Base-by-base conservation (phyloP, 1,140 invertebrate genomes). In the Arctopsyche grandis region DNA sequence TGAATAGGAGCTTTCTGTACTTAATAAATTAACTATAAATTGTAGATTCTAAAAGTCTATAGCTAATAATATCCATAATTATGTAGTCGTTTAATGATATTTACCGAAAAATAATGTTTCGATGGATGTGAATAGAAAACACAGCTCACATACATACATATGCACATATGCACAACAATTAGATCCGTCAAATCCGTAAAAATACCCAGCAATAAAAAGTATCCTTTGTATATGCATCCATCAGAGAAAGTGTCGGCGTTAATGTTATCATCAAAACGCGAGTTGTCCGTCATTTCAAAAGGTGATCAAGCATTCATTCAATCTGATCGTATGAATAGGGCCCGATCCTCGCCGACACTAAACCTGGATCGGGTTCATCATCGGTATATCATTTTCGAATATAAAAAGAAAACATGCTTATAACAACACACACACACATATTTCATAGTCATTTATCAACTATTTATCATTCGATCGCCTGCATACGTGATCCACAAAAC, bases 391-490 rank as follows among this genome's bases (percentile, higher is more conserved):
- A 79, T 79, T 75, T 60, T 60, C 16, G 56, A 60, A 60, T 60
- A 58, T 71, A 79, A 73, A 46, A 63, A 22, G 46, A 56, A 60
- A 71, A 60, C 21, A 79, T 44, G 71, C 77, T 73, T 79, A 63
- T 43, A 78, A 58, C 63, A 78, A 70, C 46, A 78, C 77, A 79
- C 46, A 78, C 77, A 79, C 66, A 69, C 58, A 75, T 79, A 79
- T 79, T 79, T 79, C 78, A 79, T 79, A 79, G 78, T 79, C 78
- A 79, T 79, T 79, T 79, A 79, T 79, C 78, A 79, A 79, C 78
- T 79, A 79, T 79, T 79, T 79, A 79, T 79, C 78, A 79, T 69
- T 73, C 69, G 77, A 79, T 79, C 69, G 46, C 21, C n/a, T 38
- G 29, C 29, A 38, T 38, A 38, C 69, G n/a, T 48, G 78, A 66